Evolutionary conservation across 2,888 invertebrate species (phyloP).

Genomic region (Dendrolimus pini): DNA sequence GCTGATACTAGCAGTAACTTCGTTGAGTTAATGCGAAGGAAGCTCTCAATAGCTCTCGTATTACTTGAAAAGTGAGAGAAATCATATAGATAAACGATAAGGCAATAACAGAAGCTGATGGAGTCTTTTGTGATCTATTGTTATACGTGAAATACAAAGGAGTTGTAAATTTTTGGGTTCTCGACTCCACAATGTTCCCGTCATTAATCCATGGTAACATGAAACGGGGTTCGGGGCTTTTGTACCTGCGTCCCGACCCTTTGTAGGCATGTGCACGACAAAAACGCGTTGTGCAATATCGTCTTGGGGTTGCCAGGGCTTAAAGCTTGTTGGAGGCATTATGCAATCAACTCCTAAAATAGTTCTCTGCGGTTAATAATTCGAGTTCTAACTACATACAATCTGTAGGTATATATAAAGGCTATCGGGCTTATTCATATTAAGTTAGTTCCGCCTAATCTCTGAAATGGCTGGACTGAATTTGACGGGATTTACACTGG

Average conservation of each 20-base stretch:
- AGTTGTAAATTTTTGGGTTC: conserved; percentile 75
- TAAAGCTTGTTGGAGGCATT: too few relatives aligned
- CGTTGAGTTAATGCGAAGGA: conserved; percentile 36
- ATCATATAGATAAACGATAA: conserved; percentile 67
- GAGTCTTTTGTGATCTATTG: conserved; percentile 67
- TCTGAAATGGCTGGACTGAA: too few relatives aligned
- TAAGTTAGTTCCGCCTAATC: too few relatives aligned
- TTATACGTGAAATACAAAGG: conserved; percentile 56
- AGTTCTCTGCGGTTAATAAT: too few relatives aligned
- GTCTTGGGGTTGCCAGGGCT: conserved; percentile 25
- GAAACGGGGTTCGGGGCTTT: conserved; percentile 62
- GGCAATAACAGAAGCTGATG: conserved; percentile 73
- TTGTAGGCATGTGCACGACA: conserved; percentile 69
- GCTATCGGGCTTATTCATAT: too few relatives aligned
- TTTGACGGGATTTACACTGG: too few relatives aligned
- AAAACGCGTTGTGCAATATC: conserved; percentile 69
- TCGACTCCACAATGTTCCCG: conserved; percentile 72
- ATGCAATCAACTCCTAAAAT: too few relatives aligned
- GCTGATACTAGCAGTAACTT: conserved; percentile 16
- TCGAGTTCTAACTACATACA: too few relatives aligned
- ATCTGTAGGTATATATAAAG: too few relatives aligned
- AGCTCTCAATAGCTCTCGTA: conserved; percentile 55
- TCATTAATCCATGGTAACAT: conserved; percentile 72
- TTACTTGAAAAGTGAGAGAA: conserved; percentile 68
- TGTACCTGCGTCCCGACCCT: conserved; percentile 64